Evolutionary conservation across 1,140 invertebrate species (phyloP).

Genomic region (Polypedilum pembai): DNA sequence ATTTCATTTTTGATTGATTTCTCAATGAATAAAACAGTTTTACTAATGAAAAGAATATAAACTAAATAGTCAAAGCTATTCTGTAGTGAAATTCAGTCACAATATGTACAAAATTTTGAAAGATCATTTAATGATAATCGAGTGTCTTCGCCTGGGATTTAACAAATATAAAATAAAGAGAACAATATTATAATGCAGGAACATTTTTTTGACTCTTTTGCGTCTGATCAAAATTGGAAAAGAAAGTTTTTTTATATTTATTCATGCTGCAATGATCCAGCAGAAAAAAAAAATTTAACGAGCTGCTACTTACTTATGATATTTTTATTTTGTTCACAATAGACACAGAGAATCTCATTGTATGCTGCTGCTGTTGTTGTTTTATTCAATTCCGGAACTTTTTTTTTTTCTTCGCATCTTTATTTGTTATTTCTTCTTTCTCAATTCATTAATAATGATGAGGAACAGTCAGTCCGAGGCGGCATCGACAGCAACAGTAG

Average conservation of each 20-base stretch:
- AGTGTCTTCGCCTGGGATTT: no score
- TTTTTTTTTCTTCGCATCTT: neutral
- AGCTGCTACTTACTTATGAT: slow-evolving; percentile 17
- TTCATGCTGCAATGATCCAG: slow-evolving; percentile 16
- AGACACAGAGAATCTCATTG: slow-evolving; percentile 16
- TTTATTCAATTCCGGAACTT: slow-evolving; percentile 5
- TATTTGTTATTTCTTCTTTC: no score
- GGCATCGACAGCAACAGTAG: neutral
- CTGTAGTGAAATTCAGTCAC: no score
- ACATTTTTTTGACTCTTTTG: neutral
- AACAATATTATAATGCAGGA: neutral
- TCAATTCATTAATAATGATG: slow-evolving; percentile 19
- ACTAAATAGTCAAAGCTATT: no score
- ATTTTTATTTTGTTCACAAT: neutral
- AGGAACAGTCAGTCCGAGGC: neutral
- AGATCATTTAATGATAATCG: no score
- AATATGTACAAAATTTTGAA: no score
- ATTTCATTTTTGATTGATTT: no score
- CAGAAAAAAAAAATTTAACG: slow-evolving; percentile 2
- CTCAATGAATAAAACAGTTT: no score
- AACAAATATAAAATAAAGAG: no score
- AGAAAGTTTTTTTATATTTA: neutral
- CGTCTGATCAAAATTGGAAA: neutral
- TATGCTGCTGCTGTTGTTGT: neutral
- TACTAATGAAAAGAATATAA: no score